A percentile compares a stretch with the other conserved stretches of the same genome.
Conservation (phyloP, 2,888 invertebrate genomes). For the Caenorhabditis sulstoni region DNA sequence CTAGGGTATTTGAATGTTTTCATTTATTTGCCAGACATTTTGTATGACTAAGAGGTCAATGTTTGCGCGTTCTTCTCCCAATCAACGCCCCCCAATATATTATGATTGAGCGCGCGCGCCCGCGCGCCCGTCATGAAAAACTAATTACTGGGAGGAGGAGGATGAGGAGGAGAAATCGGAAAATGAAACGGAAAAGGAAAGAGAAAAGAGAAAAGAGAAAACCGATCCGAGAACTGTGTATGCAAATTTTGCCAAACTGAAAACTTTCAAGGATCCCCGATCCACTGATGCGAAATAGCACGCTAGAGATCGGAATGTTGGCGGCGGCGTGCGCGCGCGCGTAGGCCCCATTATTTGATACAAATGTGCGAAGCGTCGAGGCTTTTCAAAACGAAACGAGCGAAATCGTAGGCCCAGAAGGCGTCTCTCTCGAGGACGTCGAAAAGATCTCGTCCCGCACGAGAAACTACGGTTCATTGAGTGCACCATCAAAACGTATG, state of each 20-base stretch:
- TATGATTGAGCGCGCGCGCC: slow-evolving; percentile 14
- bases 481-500: background rate
- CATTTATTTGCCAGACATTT: slow-evolving; percentile 50
- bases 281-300: slow-evolving; percentile 56
- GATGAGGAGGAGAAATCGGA: too few relatives aligned
- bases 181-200: slow-evolving; percentile 20
- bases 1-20: slow-evolving; percentile 48
- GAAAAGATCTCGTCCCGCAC: too few relatives aligned
- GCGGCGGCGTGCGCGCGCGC: slow-evolving; percentile 30
- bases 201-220: slow-evolving; percentile 20
- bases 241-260: slow-evolving; percentile 31
- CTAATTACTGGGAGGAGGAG: too few relatives aligned
- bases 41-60: slow-evolving; percentile 52
- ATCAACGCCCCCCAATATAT: slow-evolving; percentile 40
- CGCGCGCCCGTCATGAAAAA: too few relatives aligned
- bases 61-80: slow-evolving; percentile 47
- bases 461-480: slow-evolving; percentile 1
- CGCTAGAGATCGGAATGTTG: slow-evolving; percentile 43
- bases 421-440: background rate
- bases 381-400: slow-evolving; percentile 21
- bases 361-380: slow-evolving; percentile 46
- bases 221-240: slow-evolving; percentile 12
- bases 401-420: slow-evolving; percentile 18
- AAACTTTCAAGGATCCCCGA: slow-evolving; percentile 35
- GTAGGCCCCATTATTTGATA: slow-evolving; percentile 50